These are phyloP conservation scores for Microctenopoma stevenorrisi DNA, from an alignment of 2,797 vertebrate species.

Conservation along the genomic window DNA sequence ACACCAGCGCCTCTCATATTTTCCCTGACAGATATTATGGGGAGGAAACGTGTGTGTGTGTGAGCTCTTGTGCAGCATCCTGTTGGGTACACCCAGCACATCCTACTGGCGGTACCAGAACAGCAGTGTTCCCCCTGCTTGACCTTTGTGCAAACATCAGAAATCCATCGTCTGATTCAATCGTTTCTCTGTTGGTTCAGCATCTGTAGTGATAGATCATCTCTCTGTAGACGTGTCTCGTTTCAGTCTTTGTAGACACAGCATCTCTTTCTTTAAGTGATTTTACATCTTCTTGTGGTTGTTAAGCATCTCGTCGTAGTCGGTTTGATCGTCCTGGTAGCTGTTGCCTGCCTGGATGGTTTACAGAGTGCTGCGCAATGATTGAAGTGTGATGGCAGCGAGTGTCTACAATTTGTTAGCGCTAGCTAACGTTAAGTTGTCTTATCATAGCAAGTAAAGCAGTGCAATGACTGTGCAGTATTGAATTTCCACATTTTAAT, in stretches of 20 bases:
- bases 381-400: not conserved
- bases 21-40: not conserved
- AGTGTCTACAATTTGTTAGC: not conserved
- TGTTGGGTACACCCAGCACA: not conserved
- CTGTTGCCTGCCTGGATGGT: not conserved
- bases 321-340: not conserved
- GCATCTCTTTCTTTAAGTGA: not conserved
- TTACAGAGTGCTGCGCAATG: not conserved
- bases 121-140: not conserved
- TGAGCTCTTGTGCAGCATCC: not conserved
- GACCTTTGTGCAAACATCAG: not conserved
- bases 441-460: not conserved
- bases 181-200: not conserved
- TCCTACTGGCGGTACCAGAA: not conserved
- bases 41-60: not conserved
- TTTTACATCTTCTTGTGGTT: not conserved
- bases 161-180: not conserved
- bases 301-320: not conserved
- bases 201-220: too few species aligned
- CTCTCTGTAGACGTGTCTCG: too few species aligned
- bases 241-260: too few species aligned
- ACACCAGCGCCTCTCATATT: conserved; percentile 16
- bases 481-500: too few species aligned
- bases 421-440: not conserved
- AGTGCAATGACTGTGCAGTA: not conserved